These are phyloP conservation scores for Acrobasis suavella DNA, from an alignment of 2,888 invertebrate genomes.

Conservation along the genomic window DNA sequence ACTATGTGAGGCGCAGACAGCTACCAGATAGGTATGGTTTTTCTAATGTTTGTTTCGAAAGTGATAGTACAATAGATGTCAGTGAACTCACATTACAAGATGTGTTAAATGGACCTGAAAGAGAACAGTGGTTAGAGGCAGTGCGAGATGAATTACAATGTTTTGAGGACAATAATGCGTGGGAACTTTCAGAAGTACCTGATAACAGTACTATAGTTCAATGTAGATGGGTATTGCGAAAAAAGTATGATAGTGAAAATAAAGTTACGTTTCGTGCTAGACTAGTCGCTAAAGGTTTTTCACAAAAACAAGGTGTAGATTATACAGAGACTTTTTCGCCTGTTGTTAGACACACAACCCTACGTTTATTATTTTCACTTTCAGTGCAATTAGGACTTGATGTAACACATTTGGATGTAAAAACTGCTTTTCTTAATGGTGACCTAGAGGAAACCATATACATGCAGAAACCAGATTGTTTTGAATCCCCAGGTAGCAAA, in stretches of 20 bases:
- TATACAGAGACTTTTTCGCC: constrained; percentile 30
- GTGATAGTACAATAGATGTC: no score
- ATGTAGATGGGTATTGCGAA: constrained; percentile 24
- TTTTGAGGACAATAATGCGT: constrained; percentile 31
- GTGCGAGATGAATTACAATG: constrained; percentile 29
- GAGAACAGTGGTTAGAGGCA: constrained; percentile 20
- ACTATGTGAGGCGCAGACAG: no score
- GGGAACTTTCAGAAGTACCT: constrained; percentile 27
- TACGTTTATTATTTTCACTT: constrained; percentile 30
- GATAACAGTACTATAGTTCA: constrained; percentile 20
- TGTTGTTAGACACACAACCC: constrained; percentile 27
- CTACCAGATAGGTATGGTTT: no score
- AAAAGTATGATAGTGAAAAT: constrained; percentile 26
- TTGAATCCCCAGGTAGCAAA: constrained; percentile 11
- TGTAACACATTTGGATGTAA: constrained; percentile 29
- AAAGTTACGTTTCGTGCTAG: constrained; percentile 27
- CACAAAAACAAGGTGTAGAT: constrained; percentile 28
- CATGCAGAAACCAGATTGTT: constrained; percentile 30
- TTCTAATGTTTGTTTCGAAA: no score
- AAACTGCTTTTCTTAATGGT: constrained; percentile 25
- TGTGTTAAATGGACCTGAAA: constrained; percentile 26
- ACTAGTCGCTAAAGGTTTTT: constrained; percentile 30
- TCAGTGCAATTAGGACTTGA: constrained; percentile 23
- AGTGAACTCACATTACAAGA: neutral
- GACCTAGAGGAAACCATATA: constrained; percentile 32